Evolutionary conservation across 2,113 vertebrate species (phyloP).

Genomic region (Balaenoptera acutorostrata): DNA sequence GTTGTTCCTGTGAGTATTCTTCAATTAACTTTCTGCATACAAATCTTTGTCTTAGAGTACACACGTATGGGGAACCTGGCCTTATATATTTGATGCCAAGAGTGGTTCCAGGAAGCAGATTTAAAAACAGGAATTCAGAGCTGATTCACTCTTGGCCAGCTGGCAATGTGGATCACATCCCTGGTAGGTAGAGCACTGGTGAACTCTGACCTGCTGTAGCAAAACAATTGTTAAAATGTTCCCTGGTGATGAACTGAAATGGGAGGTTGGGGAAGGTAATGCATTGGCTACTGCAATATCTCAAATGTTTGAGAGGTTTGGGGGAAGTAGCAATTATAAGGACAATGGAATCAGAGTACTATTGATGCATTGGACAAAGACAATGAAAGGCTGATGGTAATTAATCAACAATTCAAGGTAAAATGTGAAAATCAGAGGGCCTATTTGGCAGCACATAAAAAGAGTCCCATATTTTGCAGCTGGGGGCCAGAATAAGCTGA

Average conservation of each 20-base stretch:
- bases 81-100: not conserved
- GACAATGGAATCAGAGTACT: not conserved
- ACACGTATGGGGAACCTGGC: not conserved
- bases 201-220: not conserved
- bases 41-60: not conserved
- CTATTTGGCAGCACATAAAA: not conserved
- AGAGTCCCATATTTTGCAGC: not conserved
- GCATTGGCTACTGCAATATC: not conserved
- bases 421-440: not conserved
- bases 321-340: not conserved
- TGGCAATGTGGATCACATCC: not conserved
- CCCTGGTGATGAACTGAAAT: not conserved
- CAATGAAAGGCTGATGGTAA: not conserved
- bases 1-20: not conserved
- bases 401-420: conserved; percentile 26
- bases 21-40: not conserved
- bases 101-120: not conserved
- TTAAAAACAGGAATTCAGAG: not conserved
- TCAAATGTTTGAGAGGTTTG: not conserved
- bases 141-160: not conserved
- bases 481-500: not conserved
- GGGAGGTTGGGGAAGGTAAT: not conserved
- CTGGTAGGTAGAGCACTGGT: not conserved
- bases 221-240: not conserved
- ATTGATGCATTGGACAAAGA: not conserved